phyloP scores from a whole-genome alignment of 2,888 invertebrate species.

The Caenorhabditis sulstoni region DNA sequence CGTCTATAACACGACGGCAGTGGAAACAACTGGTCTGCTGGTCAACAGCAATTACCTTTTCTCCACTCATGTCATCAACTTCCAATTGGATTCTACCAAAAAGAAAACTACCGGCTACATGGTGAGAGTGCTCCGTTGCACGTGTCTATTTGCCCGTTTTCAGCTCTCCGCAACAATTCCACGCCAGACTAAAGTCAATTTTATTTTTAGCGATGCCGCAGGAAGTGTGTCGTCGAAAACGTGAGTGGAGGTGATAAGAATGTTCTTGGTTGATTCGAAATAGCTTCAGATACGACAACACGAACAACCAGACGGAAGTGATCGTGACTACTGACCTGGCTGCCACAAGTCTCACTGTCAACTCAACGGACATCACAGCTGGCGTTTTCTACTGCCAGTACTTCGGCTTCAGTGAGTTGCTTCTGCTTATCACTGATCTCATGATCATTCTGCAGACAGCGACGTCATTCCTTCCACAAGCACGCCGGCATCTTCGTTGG shows the following conservation, averaged over 20 bases:
- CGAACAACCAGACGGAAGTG: background rate
- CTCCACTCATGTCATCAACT: conserved; percentile 24
- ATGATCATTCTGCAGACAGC: background rate
- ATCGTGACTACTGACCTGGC: background rate
- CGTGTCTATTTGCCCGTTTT: background rate
- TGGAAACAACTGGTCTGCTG: conserved; percentile 22
- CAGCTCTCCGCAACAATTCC: conserved; percentile 20
- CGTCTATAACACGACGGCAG: conserved; percentile 15
- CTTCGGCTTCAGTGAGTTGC: conserved; percentile 1
- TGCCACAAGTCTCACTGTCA: background rate
- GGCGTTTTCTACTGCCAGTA: conserved; percentile 8
- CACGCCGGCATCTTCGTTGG: background rate
- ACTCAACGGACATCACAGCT: background rate
- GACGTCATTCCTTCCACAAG: background rate
- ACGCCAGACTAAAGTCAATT: conserved; percentile 4
- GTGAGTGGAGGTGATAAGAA: background rate
- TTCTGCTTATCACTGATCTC: background rate
- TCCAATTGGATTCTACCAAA: conserved; percentile 14
- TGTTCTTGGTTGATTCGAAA: no score
- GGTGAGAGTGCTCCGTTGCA: background rate
- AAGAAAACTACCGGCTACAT: conserved; percentile 14
- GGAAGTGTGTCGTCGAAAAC: background rate
- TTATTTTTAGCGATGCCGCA: conserved; percentile 15
- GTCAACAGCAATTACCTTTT: conserved; percentile 11
- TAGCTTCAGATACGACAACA: background rate